Base-by-base conservation (phyloP, 1,140 invertebrate genomes). In the Eueides isabella region DNA sequence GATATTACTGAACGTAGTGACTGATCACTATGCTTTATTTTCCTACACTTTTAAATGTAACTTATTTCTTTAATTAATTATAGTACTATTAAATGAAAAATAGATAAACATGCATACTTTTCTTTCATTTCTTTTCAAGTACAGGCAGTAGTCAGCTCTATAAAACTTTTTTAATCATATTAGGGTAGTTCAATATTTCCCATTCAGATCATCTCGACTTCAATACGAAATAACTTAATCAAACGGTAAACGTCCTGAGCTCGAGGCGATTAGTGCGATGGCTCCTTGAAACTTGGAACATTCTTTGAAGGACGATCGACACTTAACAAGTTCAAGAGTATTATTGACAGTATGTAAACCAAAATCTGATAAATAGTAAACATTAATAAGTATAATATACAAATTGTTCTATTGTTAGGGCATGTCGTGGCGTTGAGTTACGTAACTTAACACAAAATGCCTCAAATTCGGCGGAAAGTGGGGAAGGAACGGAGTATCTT, bases 201-300 rank as follows among this genome's bases (percentile, higher is more conserved):
- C 19, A 26, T 55, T 55, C 48, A 19, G 19, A 55, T 23, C 23
- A 11, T 55, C 19, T 55, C 48, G 23, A 1, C 48, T 23, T 19
- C 7, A 55, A 55, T 55, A 23, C 48, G 19, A 35, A 68, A 61
- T 35, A 55, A 55, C 29, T 61, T 68, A 29, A 68, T 68, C n/a
- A 61, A 61, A 61, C 29, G 41, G 41, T 48, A 67, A 55, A 67
- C 48, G 55, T n/a, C 2, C 1, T 61, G 48, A 31, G 41, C 19
- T 30, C 19, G 30, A 55, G 16, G 28, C 67, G 67, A 68, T 68
- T 68, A 68, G 67, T 68, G 61, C 44, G 26, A 68, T 68, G 12
- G 55, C 14, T 23, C 67, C 67, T 61, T 68, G 48, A 35, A 61
- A 68, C 29, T 68, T 61, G 6, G 48, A 68, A 48, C 30, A 68